phyloP scores from a whole-genome alignment of 2,113 vertebrate genomes.

The Rhynchopsitta pachyrhyncha region DNA sequence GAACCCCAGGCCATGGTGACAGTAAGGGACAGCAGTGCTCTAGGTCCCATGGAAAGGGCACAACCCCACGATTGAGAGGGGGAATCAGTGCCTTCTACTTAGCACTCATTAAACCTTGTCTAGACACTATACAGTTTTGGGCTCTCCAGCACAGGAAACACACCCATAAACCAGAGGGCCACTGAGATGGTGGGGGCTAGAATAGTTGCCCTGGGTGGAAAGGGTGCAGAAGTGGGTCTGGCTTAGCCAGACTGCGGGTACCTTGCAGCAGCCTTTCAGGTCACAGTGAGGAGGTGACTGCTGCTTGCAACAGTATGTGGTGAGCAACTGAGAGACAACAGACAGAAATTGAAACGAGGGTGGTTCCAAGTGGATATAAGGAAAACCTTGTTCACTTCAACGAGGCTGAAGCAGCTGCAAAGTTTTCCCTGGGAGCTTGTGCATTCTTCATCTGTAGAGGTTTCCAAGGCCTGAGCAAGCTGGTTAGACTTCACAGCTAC shows the following conservation, averaged over 20 bases:
- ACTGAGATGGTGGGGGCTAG: accelerated
- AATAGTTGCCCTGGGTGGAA: background rate
- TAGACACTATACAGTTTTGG: accelerated
- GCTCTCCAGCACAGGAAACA: background rate
- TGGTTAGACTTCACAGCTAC: background rate
- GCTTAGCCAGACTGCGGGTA: background rate
- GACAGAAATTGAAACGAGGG: accelerated
- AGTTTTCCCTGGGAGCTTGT: background rate
- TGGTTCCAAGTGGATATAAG: background rate
- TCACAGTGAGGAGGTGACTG: background rate
- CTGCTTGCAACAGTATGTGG: background rate
- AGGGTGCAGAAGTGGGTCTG: background rate
- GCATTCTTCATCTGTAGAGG: accelerated
- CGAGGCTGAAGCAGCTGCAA: background rate
- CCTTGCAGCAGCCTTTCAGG: background rate
- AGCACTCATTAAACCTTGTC: background rate
- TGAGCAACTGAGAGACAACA: background rate
- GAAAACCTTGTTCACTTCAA: background rate
- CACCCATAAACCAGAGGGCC: background rate
- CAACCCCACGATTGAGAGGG: accelerated
- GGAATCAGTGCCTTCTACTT: background rate
- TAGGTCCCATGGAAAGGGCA: background rate
- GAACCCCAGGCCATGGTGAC: background rate
- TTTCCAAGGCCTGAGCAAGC: background rate
- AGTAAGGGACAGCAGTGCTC: background rate